Conservation (phyloP, 2,797 vertebrate species). For the Thunnus albacares region DNA sequence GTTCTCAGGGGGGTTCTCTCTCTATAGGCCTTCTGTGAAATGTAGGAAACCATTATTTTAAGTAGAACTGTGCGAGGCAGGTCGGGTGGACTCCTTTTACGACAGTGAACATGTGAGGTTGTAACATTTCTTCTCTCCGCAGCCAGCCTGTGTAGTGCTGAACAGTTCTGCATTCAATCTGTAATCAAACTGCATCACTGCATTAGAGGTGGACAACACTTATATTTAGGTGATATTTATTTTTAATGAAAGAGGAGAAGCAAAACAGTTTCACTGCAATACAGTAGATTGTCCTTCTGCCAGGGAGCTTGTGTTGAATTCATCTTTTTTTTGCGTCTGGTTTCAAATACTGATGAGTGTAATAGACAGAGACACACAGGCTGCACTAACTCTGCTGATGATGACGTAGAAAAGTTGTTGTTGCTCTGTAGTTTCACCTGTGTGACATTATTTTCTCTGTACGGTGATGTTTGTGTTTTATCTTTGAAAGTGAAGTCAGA, state of each 20-base stretch:
- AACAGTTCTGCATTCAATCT: slow-evolving; percentile 9
- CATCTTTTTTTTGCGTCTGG: not conserved
- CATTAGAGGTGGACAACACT: slow-evolving; percentile 5
- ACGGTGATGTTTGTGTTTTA: not conserved
- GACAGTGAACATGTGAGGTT: not conserved
- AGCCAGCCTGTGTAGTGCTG: not conserved
- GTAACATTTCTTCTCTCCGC: not conserved
- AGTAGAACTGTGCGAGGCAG: not conserved
- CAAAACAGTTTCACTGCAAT: not conserved
- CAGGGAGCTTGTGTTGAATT: slow-evolving; percentile 7
- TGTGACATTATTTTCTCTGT: slow-evolving; percentile 15
- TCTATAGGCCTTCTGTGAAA: not conserved
- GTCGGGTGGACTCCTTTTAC: not conserved
- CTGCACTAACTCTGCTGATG: not conserved
- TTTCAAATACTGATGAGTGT: not conserved
- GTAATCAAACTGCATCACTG: slow-evolving; percentile 35
- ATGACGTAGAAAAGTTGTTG: not conserved
- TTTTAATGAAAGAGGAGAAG: not conserved
- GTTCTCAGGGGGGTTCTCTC: not conserved
- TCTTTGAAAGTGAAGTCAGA: slow-evolving; percentile 9
- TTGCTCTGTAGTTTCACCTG: slow-evolving; percentile 8
- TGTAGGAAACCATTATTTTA: not conserved
- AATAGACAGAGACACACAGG: not conserved
- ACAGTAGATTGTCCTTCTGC: not conserved
- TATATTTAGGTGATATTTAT: slow-evolving; percentile 58